Evolutionary conservation across 2,113 vertebrate genomes (phyloP), one percentile per base, ranked within the genome.

Genomic region (Sphaerodactylus townsendi): DNA sequence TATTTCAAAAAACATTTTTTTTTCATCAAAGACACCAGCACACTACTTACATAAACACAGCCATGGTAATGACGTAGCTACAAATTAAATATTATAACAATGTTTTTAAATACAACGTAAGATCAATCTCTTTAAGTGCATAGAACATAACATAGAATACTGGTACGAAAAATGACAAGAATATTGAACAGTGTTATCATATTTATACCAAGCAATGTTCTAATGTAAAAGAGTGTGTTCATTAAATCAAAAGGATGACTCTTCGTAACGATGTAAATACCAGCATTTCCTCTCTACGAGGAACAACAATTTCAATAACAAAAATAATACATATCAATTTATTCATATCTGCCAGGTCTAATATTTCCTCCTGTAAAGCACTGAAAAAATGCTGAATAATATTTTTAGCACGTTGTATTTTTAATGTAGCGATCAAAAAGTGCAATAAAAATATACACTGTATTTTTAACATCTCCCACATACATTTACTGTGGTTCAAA

Each of bases 1-100:
- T 84, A 79, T 79, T 25, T 41, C 81, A 70, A 85, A 92, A 84
- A 77, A 69, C 44, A 44, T 44, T 84, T 48, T 23, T 8, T 62
- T 62, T 87, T 76, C 68, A 87, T 80, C 74, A 89, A 91, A 87
- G 81, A 92, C 71, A 65, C 6, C 1, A 74, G 84, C 79, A 85
- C 73, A 81, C 44, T 79, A 88, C 53, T 77, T 85, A 85, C 83
- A 89, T 33, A 89, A 66, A 81, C n/a, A 83, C 35, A 86, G 80
- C 28, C 86, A 89, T 91, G 86, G 86, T 87, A 81, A 56, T 76
- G 77, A 88, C 72, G 85, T 84, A 87, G 91, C 87, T 93, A 91
- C 88, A 93, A 95, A 93, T 94, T 94, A 96, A 96, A 95, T 95
- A 96, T 85, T 82, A 86, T 81, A 83, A 69, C 88, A 93, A 87